Evolutionary conservation across 2,888 invertebrate genomes (phyloP).

Genomic region (Bedellia somnulentella): DNA sequence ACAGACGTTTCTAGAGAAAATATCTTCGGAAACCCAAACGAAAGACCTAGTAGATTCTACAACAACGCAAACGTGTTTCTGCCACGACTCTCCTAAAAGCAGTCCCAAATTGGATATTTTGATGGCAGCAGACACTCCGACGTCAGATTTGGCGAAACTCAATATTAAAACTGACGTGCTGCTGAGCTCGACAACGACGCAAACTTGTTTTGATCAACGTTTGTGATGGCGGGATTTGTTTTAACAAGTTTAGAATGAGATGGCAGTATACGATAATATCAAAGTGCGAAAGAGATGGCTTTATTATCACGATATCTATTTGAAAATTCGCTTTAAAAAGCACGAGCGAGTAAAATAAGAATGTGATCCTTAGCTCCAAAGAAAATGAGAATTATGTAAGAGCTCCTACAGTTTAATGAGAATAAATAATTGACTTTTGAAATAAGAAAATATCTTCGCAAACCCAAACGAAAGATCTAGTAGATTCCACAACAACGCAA

Average conservation of each 20-base stretch:
- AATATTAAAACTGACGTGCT: slow-evolving; percentile 22
- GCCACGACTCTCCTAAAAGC: slow-evolving; percentile 26
- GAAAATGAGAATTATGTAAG: no score
- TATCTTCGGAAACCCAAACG: slow-evolving; percentile 21
- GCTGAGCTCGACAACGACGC: slow-evolving; percentile 31
- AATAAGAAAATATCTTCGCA: no score
- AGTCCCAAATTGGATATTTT: slow-evolving; percentile 19
- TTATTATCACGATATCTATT: not conserved
- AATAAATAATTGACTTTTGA: no score
- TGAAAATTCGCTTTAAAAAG: no score
- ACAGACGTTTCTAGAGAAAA: slow-evolving; percentile 38
- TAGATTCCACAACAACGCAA: no score
- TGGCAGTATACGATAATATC: no score
- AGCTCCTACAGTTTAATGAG: no score
- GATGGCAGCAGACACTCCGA: slow-evolving; percentile 38
- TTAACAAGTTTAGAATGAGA: no score
- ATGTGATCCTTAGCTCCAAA: no score
- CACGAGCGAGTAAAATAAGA: no score
- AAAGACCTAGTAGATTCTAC: slow-evolving; percentile 23
- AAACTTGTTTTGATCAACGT: slow-evolving; percentile 33
- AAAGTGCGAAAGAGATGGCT: not conserved
- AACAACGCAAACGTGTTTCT: slow-evolving; percentile 40
- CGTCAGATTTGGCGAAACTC: slow-evolving; percentile 16
- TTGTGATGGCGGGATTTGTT: no score
- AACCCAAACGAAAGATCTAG: no score